Conservation (phyloP, 2,888 invertebrate genomes). For the Tubulanus polymorphus region DNA sequence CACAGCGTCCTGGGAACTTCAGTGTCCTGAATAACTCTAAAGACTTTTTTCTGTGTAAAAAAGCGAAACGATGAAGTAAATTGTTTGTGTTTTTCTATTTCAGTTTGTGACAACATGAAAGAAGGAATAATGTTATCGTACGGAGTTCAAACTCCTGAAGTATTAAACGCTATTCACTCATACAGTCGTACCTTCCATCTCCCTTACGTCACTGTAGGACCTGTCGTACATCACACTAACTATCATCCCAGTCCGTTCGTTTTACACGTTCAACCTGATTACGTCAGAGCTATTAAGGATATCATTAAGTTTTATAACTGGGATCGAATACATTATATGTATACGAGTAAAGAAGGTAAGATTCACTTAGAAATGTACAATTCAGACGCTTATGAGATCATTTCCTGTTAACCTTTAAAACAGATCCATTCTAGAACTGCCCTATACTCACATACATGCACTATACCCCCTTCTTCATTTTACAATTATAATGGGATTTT, state of each 20-base stretch:
- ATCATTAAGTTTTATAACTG: constrained; percentile 23
- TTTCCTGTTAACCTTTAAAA: too few relatives aligned
- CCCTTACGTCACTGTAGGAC: constrained; percentile 33
- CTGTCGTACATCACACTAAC: constrained; percentile 29
- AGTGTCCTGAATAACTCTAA: too few relatives aligned
- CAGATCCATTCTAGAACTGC: too few relatives aligned
- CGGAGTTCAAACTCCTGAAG: constrained; percentile 31
- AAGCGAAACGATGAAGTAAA: too few relatives aligned
- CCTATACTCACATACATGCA: too few relatives aligned
- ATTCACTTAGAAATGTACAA: too few relatives aligned
- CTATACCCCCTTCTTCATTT: too few relatives aligned
- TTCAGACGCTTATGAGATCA: too few relatives aligned
- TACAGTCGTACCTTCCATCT: constrained; percentile 34
- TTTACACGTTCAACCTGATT: constrained; percentile 26
- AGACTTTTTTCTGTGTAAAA: too few relatives aligned
- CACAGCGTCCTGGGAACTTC: too few relatives aligned
- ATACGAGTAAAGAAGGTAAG: constrained; percentile 27
- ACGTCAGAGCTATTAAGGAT: constrained; percentile 23
- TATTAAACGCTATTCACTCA: constrained; percentile 33
- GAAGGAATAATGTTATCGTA: constrained; percentile 37
- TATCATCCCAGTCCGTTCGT: constrained; percentile 18
- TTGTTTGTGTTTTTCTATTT: too few relatives aligned
- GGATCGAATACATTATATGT: constrained; percentile 23
- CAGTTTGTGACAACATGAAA: constrained; percentile 38
- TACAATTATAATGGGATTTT: too few relatives aligned